Evolutionary conservation across 2,888 invertebrate species (phyloP).

Genomic region (Trissonchulus latispiculum): DNA sequence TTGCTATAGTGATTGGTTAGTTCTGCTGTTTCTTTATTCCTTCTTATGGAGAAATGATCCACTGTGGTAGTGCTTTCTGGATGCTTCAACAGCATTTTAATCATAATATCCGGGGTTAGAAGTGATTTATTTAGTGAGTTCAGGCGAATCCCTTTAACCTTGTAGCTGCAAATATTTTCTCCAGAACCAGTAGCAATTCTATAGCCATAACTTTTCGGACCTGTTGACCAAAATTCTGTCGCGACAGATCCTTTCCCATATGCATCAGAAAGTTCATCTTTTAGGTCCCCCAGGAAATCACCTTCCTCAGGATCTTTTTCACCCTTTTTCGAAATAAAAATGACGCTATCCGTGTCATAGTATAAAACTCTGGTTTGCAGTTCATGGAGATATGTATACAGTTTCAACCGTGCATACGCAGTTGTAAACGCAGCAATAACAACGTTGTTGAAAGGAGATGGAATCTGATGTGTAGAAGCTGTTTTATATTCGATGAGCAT

Average conservation of each 20-base stretch:
- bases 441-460: not conserved
- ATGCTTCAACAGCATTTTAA: not conserved
- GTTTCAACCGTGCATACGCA: not conserved
- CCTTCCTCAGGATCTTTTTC: not conserved
- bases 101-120: not conserved
- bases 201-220: slow-evolving; percentile 5
- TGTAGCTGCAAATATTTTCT: not conserved
- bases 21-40: not conserved
- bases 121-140: not conserved
- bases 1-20: no score
- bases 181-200: not conserved
- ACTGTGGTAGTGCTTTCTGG: not conserved
- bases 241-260: not conserved
- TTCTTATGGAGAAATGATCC: not conserved
- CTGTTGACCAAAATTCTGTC: not conserved
- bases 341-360: not conserved
- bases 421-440: not conserved
- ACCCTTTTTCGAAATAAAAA: not conserved
- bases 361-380: not conserved
- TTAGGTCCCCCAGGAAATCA: not conserved
- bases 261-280: not conserved
- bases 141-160: not conserved
- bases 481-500: not conserved
- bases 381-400: not conserved
- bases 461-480: not conserved